These are phyloP conservation scores for Leucozona laternaria DNA, from an alignment of 2,888 invertebrate species.

Conservation along the genomic window DNA sequence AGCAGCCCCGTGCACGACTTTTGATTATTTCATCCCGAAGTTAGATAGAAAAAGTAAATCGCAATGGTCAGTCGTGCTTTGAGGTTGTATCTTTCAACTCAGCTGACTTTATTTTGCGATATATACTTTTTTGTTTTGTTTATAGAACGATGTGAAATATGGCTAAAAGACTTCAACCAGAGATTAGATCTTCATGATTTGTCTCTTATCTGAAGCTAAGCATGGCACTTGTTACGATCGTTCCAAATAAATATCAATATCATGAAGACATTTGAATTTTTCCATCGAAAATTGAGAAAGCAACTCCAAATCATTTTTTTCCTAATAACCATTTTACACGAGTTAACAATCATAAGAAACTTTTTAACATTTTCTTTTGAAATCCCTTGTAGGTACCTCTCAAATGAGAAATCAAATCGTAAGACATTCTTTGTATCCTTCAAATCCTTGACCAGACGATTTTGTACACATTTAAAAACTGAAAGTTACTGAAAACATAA, in stretches of 20 bases:
- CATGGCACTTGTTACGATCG: conserved; percentile 16
- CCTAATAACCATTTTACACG: no score
- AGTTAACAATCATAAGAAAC: no score
- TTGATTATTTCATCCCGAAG: conserved; percentile 49
- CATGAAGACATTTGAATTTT: conserved; percentile 7
- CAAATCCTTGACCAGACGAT: no score
- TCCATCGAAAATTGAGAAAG: no score
- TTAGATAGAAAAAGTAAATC: conserved; percentile 28
- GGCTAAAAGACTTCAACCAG: background rate
- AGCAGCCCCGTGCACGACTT: conserved; percentile 25
- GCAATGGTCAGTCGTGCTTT: conserved; percentile 39
- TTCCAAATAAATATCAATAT: background rate
- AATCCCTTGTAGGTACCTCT: no score
- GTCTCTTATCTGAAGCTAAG: conserved; percentile 1
- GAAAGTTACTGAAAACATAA: no score
- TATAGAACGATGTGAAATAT: background rate
- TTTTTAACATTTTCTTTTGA: no score
- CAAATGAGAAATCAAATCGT: no score
- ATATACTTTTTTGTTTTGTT: background rate
- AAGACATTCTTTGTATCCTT: no score
- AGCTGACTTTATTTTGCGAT: background rate
- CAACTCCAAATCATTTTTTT: no score
- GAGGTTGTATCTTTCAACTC: conserved; percentile 2
- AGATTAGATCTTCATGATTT: conserved; percentile 19
- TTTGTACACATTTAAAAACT: no score